phyloP scores from a whole-genome alignment of 2,888 invertebrate genomes.

The Perizoma flavofasciatum region DNA sequence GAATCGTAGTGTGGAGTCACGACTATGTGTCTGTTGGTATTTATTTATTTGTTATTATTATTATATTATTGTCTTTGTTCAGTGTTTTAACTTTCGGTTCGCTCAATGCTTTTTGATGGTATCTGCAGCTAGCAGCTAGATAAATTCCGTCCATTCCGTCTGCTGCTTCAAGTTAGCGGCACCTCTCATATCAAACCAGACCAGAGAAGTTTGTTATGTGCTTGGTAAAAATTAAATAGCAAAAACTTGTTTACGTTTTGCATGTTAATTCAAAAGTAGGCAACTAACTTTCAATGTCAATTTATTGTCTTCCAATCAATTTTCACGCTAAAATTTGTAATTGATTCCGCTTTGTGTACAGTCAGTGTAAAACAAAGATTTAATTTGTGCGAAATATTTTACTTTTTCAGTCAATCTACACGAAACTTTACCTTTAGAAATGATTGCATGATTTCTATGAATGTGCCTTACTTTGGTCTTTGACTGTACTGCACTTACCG shows the following conservation, averaged over 20 bases:
- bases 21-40: no score
- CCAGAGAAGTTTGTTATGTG: no score
- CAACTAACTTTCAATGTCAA: slow-evolving; percentile 20
- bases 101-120: no score
- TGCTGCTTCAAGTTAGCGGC: neutral
- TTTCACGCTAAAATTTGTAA: slow-evolving; percentile 16
- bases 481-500: slow-evolving; percentile 26
- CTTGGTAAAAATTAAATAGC: no score
- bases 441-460: neutral
- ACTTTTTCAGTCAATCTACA: no score
- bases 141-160: no score
- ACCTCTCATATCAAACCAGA: neutral
- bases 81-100: neutral
- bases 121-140: no score
- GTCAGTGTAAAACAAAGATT: neutral
- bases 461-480: neutral
- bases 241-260: neutral
- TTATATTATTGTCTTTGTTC: neutral
- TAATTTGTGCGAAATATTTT: no score
- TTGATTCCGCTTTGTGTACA: slow-evolving; percentile 18
- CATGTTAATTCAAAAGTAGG: slow-evolving; percentile 6
- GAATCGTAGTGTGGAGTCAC: no score
- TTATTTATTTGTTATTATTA: no score
- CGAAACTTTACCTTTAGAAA: no score
- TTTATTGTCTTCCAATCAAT: slow-evolving; percentile 19